Evolutionary conservation across 2,797 vertebrate species (phyloP).

Genomic region (Phrynocephalus guinanensis): DNA sequence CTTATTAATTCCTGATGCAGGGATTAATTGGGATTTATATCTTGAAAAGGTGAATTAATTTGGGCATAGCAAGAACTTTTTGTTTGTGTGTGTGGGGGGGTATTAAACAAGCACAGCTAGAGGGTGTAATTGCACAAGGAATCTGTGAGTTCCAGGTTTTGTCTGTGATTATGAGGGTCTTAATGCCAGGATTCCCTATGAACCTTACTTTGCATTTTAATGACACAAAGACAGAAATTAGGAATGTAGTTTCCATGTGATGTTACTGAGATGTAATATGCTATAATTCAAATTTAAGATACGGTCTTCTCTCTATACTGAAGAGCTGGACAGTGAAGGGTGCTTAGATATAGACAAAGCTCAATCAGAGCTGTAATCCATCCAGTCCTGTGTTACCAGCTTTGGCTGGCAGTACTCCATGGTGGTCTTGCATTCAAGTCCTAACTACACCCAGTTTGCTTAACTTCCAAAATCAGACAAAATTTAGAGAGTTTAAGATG

Average conservation of each 20-base stretch:
- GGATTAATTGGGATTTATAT: conserved; percentile 18
- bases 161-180: not conserved
- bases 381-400: too few relatives aligned
- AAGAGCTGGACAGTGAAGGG: not conserved
- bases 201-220: not conserved
- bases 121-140: too few relatives aligned
- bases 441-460: too few relatives aligned
- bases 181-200: too few relatives aligned
- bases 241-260: too few relatives aligned
- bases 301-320: not conserved
- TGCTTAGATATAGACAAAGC: too few relatives aligned
- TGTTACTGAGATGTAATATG: not conserved
- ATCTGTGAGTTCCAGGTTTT: not conserved
- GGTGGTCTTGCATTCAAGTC: too few relatives aligned
- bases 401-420: too few relatives aligned
- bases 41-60: not conserved
- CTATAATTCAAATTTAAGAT: not conserved
- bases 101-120: not conserved
- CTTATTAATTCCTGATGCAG: not conserved
- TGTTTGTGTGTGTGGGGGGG: not conserved
- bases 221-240: not conserved
- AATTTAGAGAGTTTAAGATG: too few relatives aligned
- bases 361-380: too few relatives aligned
- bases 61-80: not conserved
- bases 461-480: too few relatives aligned